phyloP scores from a whole-genome alignment of 2,888 invertebrate species.

The Chymomyza caudatula region DNA sequence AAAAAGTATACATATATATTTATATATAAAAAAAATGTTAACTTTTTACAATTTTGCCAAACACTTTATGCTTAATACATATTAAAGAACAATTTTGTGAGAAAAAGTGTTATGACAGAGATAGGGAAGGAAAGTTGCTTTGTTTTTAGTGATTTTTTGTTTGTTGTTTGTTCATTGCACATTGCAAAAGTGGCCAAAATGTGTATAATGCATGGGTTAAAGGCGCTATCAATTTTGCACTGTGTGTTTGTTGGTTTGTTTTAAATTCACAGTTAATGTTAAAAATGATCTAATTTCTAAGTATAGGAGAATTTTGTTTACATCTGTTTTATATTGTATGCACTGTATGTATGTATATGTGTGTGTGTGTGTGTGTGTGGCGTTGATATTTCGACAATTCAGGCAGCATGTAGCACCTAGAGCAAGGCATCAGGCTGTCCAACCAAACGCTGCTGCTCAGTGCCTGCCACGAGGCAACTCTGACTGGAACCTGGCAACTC shows the following conservation, averaged over 20 bases:
- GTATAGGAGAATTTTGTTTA: not conserved
- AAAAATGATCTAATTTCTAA: not conserved
- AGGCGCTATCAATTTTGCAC: too few species aligned
- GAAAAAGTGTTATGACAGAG: too few species aligned
- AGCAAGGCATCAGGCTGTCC: not conserved
- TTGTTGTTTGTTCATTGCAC: not conserved
- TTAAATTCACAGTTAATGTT: not conserved
- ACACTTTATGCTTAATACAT: not conserved
- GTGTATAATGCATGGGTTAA: too few species aligned
- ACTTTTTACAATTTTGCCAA: not conserved
- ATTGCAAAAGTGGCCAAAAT: too few species aligned
- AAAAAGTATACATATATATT: not conserved
- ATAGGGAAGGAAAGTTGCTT: too few species aligned
- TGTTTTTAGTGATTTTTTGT: too few species aligned
- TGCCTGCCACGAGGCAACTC: not conserved
- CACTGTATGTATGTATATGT: not conserved
- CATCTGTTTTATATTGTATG: not conserved
- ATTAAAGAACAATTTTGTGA: not conserved
- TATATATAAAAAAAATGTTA: not conserved
- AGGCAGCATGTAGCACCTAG: not conserved
- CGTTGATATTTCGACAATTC: not conserved
- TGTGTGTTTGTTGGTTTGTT: not conserved
- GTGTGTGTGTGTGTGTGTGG: not conserved
- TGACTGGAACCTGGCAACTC: slow-evolving; percentile 8
- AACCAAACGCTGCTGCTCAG: not conserved